Base-by-base conservation (phyloP, 2,797 vertebrate genomes). In the Tamandua tetradactyla region DNA sequence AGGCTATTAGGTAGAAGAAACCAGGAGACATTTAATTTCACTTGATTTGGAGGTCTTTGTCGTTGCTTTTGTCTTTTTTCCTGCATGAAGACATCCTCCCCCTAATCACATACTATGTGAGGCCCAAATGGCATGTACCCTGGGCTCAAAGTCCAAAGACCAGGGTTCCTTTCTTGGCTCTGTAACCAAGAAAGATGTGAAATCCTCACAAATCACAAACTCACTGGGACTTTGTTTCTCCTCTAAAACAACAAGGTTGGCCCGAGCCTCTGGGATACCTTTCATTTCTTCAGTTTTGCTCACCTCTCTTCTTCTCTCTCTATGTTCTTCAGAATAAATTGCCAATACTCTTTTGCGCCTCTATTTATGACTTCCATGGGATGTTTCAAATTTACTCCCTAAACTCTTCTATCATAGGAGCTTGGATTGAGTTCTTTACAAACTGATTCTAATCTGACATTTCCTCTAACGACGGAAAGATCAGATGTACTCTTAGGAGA, bases 261-360 rank as follows among this genome's bases (percentile, higher is more conserved):
- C 32, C 30, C 8, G 25, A 62, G 35, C 14, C 57, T 59, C 42
- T 37, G 32, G 47, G 6, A 15, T 15, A n/a, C 7, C 10, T 68
- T 22, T 83, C 23, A 23, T 18, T 55, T 69, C 23, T 13, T 3
- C 35, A 64, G 0, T 18, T n/a, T 20, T 3, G n/a, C 32, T 75
- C n/a, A 52, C 22, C 35, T 44, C 18, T 55, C 17, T 25, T 92
- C 74, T 40, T 30, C 78, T 76, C 27, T 59, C 55, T 82, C 35
- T 72, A 14, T 42, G 47, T 12, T 61, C 12, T 79, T 87, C 42
- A 94, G 59, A 83, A 83, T 59, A 61, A 87, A 62, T n/a, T 68
- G n/a, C 17, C 61, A 75, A 42, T 42, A 30, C 52, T 18, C 59
- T 47, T 87, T 42, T 23, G 22, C 37, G 59, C 15, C n/a, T 81